These are phyloP conservation scores for Gallinago paraguaiae DNA, from an alignment of 2,113 vertebrate species.

Conservation along the genomic window DNA sequence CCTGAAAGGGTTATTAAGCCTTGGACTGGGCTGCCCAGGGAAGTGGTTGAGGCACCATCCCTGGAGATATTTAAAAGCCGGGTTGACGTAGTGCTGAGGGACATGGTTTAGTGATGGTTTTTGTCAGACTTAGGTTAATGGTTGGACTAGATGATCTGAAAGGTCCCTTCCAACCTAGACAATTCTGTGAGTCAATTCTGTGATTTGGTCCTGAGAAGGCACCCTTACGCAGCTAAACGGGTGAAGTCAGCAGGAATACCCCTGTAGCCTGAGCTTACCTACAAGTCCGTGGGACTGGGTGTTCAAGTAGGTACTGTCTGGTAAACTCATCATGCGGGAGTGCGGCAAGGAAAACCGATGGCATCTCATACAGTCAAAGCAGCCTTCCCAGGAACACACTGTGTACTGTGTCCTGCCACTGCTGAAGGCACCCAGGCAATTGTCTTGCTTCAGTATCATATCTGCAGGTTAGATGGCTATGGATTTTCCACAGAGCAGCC, in stretches of 20 bases:
- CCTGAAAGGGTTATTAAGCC: too few relatives aligned
- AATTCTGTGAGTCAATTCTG: too few relatives aligned
- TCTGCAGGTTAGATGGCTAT: neutral
- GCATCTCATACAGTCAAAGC: neutral
- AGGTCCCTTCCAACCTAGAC: too few relatives aligned
- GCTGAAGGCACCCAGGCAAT: neutral
- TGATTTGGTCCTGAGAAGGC: neutral
- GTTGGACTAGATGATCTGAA: too few relatives aligned
- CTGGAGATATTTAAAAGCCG: too few relatives aligned
- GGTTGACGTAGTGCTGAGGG: too few relatives aligned
- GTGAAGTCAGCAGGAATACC: neutral
- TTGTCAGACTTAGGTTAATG: too few relatives aligned
- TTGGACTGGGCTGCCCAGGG: too few relatives aligned
- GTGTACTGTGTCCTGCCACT: accelerated
- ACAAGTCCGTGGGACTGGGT: neutral
- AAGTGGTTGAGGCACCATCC: too few relatives aligned
- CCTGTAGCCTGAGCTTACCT: neutral
- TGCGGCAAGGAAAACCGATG: neutral
- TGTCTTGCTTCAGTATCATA: too few relatives aligned
- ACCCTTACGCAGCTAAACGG: neutral
- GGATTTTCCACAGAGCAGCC: neutral
- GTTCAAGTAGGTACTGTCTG: neutral
- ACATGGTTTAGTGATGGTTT: too few relatives aligned
- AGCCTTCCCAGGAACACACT: accelerated
- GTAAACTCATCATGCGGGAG: accelerated